phyloP scores from a whole-genome alignment of 2,888 invertebrate genomes.

The Acrobasis consociella region DNA sequence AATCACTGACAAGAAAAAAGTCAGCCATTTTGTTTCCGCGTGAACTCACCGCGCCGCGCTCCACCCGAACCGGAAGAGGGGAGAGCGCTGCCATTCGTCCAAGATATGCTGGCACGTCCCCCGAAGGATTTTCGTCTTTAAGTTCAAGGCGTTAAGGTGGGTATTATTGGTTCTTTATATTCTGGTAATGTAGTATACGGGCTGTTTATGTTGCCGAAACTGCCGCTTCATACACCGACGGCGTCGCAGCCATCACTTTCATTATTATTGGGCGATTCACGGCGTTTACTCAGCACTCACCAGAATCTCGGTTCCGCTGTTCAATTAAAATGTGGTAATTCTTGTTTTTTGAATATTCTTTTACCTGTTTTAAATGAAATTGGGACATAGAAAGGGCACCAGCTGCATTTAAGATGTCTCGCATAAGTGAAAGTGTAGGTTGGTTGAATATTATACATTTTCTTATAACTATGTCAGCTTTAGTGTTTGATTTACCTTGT shows the following conservation, averaged over 20 bases:
- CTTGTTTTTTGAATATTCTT: constrained; percentile 60
- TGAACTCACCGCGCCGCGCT: constrained; percentile 63
- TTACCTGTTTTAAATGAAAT: constrained; percentile 38
- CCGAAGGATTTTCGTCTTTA: constrained; percentile 44
- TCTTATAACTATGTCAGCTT: no score
- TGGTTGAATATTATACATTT: no score
- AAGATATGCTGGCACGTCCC: constrained; percentile 41
- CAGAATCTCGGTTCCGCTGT: constrained; percentile 72
- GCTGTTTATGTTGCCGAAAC: constrained; percentile 83
- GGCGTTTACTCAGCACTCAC: constrained; percentile 76
- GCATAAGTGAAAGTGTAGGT: no score
- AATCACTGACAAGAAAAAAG: constrained; percentile 45
- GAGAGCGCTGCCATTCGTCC: constrained; percentile 53
- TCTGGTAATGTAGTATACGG: constrained; percentile 67
- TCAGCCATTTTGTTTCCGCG: constrained; percentile 77
- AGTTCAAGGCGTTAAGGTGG: constrained; percentile 33
- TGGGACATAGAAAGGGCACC: neutral
- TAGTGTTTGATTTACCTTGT: no score
- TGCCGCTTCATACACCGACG: constrained; percentile 81
- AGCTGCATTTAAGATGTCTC: neutral
- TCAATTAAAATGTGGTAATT: constrained; percentile 74
- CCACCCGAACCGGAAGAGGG: constrained; percentile 65
- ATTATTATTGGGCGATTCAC: constrained; percentile 83
- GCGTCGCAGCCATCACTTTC: constrained; percentile 81
- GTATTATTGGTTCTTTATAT: constrained; percentile 35